A percentile compares a stretch with the other conserved stretches of the same genome.
Conservation (phyloP, 2,888 invertebrate species). For the Tupiocoris notatus region DNA sequence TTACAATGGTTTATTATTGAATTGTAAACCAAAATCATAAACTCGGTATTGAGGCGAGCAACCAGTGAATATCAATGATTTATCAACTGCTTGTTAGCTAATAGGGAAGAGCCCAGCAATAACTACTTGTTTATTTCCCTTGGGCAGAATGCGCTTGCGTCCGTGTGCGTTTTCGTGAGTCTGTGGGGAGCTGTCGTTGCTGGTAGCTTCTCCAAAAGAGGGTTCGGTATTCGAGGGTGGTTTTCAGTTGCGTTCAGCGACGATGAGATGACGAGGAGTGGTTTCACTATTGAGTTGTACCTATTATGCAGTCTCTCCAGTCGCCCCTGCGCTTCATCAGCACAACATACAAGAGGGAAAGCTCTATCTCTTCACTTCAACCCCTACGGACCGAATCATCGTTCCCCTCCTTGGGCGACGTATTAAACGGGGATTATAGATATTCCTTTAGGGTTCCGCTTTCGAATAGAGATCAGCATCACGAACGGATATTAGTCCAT, state of each 20-base stretch:
- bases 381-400: not conserved
- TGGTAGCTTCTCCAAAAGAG: not conserved
- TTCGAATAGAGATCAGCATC: not conserved
- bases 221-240: not conserved
- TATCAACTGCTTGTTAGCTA: constrained; percentile 1
- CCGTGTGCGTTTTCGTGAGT: not conserved
- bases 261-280: not conserved
- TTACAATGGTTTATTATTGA: too few relatives aligned
- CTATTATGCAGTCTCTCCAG: constrained; percentile 2
- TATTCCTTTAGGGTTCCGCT: not conserved
- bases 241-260: not conserved
- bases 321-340: constrained; percentile 11
- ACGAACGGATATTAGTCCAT: not conserved
- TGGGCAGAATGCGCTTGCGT: not conserved
- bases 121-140: constrained; percentile 9
- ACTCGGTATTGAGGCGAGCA: not conserved
- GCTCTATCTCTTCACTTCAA: not conserved
- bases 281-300: constrained; percentile 17
- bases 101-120: not conserved
- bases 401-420: constrained; percentile 8
- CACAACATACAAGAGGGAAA: not conserved
- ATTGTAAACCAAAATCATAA: too few relatives aligned
- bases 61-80: not conserved
- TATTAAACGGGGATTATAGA: constrained; percentile 23
- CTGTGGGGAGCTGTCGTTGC: not conserved